Evolutionary conservation across 1,140 invertebrate genomes (phyloP).

Genomic region (Drosophila burlai): DNA sequence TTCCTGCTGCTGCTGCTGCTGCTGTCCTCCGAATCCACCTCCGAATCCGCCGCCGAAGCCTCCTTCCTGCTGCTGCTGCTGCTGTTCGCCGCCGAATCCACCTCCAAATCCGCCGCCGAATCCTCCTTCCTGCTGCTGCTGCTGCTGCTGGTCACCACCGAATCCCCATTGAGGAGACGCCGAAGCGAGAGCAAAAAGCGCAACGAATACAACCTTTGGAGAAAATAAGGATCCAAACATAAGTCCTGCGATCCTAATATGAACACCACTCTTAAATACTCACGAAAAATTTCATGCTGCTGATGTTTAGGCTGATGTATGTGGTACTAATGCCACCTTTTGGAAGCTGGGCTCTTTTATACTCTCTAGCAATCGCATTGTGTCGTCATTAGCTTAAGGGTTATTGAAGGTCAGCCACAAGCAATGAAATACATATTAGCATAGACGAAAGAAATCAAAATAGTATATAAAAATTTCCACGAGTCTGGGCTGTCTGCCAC

Average conservation of each 20-base stretch:
- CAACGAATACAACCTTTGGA: slow-evolving; percentile 25
- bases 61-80: slow-evolving; percentile 15
- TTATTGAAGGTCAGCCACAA: slow-evolving; percentile 6
- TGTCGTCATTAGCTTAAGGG: slow-evolving; percentile 8
- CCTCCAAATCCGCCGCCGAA: slow-evolving; percentile 10
- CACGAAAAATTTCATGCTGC: slow-evolving; percentile 33
- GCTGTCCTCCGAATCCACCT: slow-evolving; percentile 5
- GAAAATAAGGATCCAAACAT: not conserved
- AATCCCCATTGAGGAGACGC: slow-evolving; percentile 28
- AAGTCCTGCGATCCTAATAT: not conserved
- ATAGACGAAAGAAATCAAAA: not conserved
- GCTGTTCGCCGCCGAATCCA: not conserved
- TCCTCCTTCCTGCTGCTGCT: slow-evolving; percentile 3
- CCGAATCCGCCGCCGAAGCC: no score
- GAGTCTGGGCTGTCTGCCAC: not conserved
- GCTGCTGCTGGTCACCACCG: slow-evolving; percentile 1
- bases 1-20: slow-evolving; percentile 22
- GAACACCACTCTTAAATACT: not conserved
- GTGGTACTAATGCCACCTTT: not conserved
- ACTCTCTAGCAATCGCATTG: slow-evolving; percentile 11
- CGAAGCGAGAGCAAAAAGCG: slow-evolving; percentile 19
- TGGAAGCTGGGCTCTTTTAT: slow-evolving; percentile 22
- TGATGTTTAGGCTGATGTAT: slow-evolving; percentile 3
- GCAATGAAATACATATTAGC: not conserved
- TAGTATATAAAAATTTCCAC: slow-evolving; percentile 11